Percentiles rank a stretch among this genome's conserved stretches.
Evolutionary conservation across 1,140 invertebrate genomes (phyloP).

Genomic region (Drosophila bipectinata): DNA sequence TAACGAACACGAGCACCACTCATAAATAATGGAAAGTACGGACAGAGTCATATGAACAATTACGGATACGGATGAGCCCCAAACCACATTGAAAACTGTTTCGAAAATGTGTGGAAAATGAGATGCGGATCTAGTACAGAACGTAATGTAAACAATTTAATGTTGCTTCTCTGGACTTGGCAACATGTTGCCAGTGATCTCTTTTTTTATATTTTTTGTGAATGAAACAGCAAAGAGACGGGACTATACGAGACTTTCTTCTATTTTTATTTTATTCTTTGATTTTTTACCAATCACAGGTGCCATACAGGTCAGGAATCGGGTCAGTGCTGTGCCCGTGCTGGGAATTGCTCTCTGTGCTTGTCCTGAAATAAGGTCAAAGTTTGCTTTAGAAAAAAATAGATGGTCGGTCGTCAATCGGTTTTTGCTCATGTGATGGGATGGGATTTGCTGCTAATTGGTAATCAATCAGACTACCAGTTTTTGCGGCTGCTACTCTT

Average conservation of each 20-base stretch:
- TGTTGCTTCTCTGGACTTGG: conserved; percentile 9
- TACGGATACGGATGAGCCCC: conserved; percentile 22
- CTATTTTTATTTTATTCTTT: conserved; percentile 4
- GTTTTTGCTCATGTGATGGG: conserved; percentile 66
- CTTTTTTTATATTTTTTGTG: conserved; percentile 32
- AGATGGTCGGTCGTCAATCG: neutral
- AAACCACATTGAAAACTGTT: conserved; percentile 31
- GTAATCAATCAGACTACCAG: conserved; percentile 66
- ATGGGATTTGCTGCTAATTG: conserved; percentile 56
- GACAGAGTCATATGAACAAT: conserved; percentile 10
- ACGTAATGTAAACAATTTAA: conserved; percentile 32
- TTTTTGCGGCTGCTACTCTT: conserved; percentile 16
- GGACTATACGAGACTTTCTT: neutral
- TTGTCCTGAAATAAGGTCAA: conserved; percentile 73
- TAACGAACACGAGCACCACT: conserved; percentile 18
- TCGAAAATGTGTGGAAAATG: conserved; percentile 8
- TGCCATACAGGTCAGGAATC: conserved; percentile 83
- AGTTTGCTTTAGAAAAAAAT: conserved; percentile 34
- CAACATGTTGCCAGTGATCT: conserved; percentile 39
- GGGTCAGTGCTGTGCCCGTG: conserved; percentile 74
- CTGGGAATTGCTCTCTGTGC: conserved; percentile 33
- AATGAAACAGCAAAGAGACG: conserved; percentile 36
- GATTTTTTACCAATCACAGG: conserved; percentile 78
- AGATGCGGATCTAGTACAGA: conserved; percentile 10
- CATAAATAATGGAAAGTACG: conserved; percentile 39